Percentiles rank a stretch among this genome's conserved stretches.
Evolutionary conservation across 2,797 vertebrate species (phyloP).

Genomic region (Orientallactaga sibirica): DNA sequence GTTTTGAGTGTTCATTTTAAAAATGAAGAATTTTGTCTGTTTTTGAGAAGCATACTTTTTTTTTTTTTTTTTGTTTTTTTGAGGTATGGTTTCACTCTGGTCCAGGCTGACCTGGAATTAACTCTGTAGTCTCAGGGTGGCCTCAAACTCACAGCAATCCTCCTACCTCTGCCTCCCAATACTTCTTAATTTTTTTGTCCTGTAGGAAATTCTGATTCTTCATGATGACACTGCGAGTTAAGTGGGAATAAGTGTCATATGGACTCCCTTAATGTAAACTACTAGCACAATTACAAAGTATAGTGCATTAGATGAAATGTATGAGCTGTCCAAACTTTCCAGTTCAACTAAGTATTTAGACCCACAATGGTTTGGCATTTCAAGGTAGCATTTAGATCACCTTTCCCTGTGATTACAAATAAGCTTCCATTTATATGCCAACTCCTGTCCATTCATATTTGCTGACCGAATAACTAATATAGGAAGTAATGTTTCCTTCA

Average conservation of each 20-base stretch:
- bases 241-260: neutral
- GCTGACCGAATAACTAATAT: neutral
- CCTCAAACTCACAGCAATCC: too few relatives aligned
- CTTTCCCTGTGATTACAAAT: slow-evolving; percentile 1
- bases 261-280: slow-evolving; percentile 1
- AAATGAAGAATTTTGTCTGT: too few relatives aligned
- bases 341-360: neutral
- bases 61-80: too few relatives aligned
- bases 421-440: slow-evolving; percentile 8
- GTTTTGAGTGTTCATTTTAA: neutral
- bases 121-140: too few relatives aligned
- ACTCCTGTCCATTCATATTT: neutral
- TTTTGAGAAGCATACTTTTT: too few relatives aligned
- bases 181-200: slow-evolving; percentile 21
- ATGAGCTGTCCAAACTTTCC: neutral
- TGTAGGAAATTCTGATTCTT: slow-evolving; percentile 7
- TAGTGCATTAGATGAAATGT: neutral
- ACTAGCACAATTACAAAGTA: slow-evolving; percentile 7
- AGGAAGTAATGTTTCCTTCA: slow-evolving; percentile 1
- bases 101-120: too few relatives aligned
- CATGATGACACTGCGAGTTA: neutral
- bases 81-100: too few relatives aligned
- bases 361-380: slow-evolving; percentile 10
- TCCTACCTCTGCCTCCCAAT: neutral
- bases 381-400: neutral